phyloP scores from a whole-genome alignment of 2,888 invertebrate genomes.

The Heteromyza rotundicornis region DNA sequence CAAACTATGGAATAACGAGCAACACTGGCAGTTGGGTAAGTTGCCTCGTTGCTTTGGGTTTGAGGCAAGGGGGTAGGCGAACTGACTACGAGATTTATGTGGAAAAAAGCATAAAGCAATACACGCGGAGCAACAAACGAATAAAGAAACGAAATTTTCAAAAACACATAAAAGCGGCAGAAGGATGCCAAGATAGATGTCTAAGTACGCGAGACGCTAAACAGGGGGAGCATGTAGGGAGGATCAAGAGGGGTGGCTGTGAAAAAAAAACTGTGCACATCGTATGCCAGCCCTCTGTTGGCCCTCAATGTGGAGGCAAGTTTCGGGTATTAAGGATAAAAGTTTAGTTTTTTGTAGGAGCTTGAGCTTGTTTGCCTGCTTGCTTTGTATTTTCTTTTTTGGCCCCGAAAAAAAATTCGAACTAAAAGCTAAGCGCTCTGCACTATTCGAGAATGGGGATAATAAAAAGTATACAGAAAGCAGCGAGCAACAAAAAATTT shows the following conservation, averaged over 20 bases:
- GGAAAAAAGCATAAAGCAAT: slow-evolving; percentile 5
- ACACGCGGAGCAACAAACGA: not conserved
- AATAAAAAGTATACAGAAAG: not conserved
- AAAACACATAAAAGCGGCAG: slow-evolving; percentile 5
- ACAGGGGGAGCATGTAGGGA: not conserved
- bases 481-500: not conserved
- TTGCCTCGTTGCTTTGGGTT: not conserved
- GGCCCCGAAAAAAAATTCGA: slow-evolving; percentile 11
- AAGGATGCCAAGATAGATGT: slow-evolving; percentile 13
- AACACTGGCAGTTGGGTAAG: slow-evolving; percentile 9
- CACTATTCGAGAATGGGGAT: slow-evolving; percentile 15
- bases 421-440: slow-evolving; percentile 19
- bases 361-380: not conserved
- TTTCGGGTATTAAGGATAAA: slow-evolving; percentile 1
- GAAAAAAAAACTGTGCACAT: not conserved
- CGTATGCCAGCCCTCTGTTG: too few relatives aligned
- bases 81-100: slow-evolving; percentile 23
- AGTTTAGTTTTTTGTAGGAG: slow-evolving; percentile 18
- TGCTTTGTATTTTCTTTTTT: slow-evolving; percentile 14
- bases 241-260: not conserved
- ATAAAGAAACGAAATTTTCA: slow-evolving; percentile 4
- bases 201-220: slow-evolving; percentile 17
- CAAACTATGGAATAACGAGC: slow-evolving; percentile 26
- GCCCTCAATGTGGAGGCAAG: too few relatives aligned
- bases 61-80: not conserved